Percentiles rank a stretch among this genome's conserved stretches.
Evolutionary conservation across 2,113 vertebrate species (phyloP).

Genomic region (Arizona elegans): DNA sequence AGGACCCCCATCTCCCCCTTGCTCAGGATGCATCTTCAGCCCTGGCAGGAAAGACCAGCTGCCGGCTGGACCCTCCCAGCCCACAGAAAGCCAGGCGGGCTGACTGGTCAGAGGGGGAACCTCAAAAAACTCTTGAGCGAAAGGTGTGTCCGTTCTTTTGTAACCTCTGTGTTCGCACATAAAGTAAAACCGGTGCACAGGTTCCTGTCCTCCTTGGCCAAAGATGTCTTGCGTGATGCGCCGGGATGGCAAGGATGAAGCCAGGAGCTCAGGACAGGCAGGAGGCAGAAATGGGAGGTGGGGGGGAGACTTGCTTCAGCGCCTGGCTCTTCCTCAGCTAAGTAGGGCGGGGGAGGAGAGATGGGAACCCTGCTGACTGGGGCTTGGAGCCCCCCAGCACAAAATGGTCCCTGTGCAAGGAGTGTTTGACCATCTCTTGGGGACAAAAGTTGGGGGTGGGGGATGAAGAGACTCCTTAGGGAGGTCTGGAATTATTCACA

Average conservation of each 20-base stretch:
- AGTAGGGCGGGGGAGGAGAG: neutral
- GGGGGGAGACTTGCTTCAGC: constrained; percentile 49
- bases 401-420: constrained; percentile 45
- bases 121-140: constrained; percentile 51
- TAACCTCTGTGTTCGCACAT: constrained; percentile 68
- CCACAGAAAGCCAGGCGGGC: constrained; percentile 71
- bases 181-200: constrained; percentile 65
- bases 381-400: constrained; percentile 53
- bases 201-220: constrained; percentile 42
- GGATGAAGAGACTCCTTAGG: constrained; percentile 13
- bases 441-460: neutral
- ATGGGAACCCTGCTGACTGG: constrained; percentile 56
- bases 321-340: constrained; percentile 43
- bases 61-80: constrained; percentile 58
- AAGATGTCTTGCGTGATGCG: constrained; percentile 75
- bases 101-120: constrained; percentile 58
- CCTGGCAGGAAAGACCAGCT: constrained; percentile 65
- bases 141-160: constrained; percentile 64
- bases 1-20: constrained; percentile 62
- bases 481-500: neutral
- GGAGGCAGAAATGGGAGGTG: constrained; percentile 59
- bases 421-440: neutral
- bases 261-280: neutral
- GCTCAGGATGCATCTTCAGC: constrained; percentile 69
- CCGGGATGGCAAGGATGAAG: constrained; percentile 78